phyloP scores from a whole-genome alignment of 2,888 invertebrate species.

The Plagodis pulveraria region DNA sequence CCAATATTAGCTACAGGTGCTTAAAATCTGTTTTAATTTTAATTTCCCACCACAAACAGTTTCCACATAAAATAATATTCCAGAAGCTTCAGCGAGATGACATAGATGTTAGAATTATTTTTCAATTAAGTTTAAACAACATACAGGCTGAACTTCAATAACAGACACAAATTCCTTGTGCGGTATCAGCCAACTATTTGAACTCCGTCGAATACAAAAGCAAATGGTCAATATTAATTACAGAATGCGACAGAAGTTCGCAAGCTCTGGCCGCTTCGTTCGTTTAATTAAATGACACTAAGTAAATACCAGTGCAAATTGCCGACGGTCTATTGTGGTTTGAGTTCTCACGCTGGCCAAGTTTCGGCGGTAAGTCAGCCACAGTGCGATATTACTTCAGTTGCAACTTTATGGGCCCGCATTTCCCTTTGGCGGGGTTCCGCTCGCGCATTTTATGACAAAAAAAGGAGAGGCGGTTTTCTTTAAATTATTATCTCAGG shows the following conservation, averaged over 20 bases:
- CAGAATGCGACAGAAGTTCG: constrained; percentile 48
- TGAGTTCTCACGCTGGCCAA: constrained; percentile 44
- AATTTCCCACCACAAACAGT: no score
- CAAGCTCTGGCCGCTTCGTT: constrained; percentile 54
- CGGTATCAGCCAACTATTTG: constrained; percentile 44
- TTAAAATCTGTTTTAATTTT: no score
- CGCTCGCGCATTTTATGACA: constrained; percentile 66
- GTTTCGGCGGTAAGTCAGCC: constrained; percentile 68
- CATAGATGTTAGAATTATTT: no score
- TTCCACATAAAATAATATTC: no score
- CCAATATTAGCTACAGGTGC: no score
- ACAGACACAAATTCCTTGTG: constrained; percentile 10
- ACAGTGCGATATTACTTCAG: constrained; percentile 73
- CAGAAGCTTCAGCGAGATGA: no score
- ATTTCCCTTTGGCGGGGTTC: constrained; percentile 62
- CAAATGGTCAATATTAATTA: constrained; percentile 71
- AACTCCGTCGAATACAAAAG: constrained; percentile 25
- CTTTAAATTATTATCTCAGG: constrained; percentile 68
- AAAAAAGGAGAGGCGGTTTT: constrained; percentile 61
- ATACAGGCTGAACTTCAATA: not conserved
- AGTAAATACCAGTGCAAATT: constrained; percentile 70
- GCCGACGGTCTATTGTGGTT: constrained; percentile 53
- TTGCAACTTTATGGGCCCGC: constrained; percentile 76
- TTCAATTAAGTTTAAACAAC: no score
- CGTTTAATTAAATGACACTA: constrained; percentile 76